Percentiles rank a stretch among this genome's conserved stretches.
Evolutionary conservation across 2,113 vertebrate genomes (phyloP).

Genomic region (Ceuthmochares aereus): DNA sequence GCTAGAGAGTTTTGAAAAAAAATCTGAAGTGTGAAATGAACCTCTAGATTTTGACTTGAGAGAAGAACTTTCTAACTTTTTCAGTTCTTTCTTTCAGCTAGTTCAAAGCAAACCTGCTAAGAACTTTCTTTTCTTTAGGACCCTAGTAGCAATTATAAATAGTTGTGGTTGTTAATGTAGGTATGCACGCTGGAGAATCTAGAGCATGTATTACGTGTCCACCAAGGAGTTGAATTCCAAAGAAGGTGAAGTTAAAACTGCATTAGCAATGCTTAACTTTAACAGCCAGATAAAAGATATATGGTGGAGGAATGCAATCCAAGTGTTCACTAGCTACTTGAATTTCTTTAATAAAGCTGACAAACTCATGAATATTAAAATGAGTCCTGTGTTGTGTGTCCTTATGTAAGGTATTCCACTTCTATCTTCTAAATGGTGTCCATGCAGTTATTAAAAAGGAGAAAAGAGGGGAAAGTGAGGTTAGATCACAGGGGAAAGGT

Average conservation of each 20-base stretch:
- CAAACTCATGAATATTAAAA: constrained; percentile 70
- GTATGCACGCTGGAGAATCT: neutral
- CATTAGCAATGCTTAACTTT: constrained; percentile 36
- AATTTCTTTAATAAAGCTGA: constrained; percentile 67
- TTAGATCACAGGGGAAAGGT: constrained; percentile 11
- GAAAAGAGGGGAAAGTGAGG: constrained; percentile 40
- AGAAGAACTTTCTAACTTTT: constrained; percentile 15
- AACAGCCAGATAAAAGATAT: constrained; percentile 62
- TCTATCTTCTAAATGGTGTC: constrained; percentile 36
- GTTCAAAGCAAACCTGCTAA: constrained; percentile 21
- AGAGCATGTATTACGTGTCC: neutral
- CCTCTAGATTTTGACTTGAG: constrained; percentile 38
- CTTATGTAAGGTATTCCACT: constrained; percentile 22
- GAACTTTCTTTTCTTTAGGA: constrained; percentile 38
- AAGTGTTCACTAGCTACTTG: constrained; percentile 55
- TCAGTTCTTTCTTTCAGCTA: neutral
- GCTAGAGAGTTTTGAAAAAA: neutral
- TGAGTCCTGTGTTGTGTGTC: constrained; percentile 55
- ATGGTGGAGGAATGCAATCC: constrained; percentile 42
- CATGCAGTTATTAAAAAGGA: constrained; percentile 54
- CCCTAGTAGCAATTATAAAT: constrained; percentile 34
- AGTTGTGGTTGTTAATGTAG: constrained; percentile 4
- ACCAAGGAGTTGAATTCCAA: constrained; percentile 45
- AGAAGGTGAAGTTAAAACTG: constrained; percentile 21
- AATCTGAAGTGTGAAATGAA: neutral